These are phyloP conservation scores for Cheilosia scutellata DNA, from an alignment of 2,888 invertebrate species.

Conservation along the genomic window DNA sequence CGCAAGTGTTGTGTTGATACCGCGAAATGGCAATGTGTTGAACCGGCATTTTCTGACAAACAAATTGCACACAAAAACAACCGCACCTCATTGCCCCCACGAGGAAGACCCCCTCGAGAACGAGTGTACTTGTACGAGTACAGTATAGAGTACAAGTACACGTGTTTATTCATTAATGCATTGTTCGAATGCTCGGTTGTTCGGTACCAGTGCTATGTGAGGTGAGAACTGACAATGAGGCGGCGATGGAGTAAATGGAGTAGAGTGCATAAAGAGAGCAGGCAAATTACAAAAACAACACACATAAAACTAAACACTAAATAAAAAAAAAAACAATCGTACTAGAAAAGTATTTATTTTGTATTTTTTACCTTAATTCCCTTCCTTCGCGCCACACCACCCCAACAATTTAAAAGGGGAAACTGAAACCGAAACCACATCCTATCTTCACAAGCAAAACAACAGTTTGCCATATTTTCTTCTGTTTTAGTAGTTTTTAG, in stretches of 20 bases:
- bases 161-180: conserved; percentile 50
- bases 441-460: conserved; percentile 15
- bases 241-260: background rate
- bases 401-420: background rate
- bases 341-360: background rate
- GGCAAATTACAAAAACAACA: background rate
- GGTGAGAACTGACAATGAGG: background rate
- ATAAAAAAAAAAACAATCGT: background rate
- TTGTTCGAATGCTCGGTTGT: background rate
- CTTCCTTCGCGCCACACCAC: background rate
- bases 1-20: conserved; percentile 52
- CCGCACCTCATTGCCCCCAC: conserved; percentile 3
- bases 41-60: conserved; percentile 67
- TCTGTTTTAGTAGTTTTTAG: background rate
- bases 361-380: conserved; percentile 2
- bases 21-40: conserved; percentile 65
- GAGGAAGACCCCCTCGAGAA: conserved; percentile 16
- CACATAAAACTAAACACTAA: too few species aligned
- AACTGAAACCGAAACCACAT: conserved; percentile 8
- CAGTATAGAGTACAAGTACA: conserved; percentile 39
- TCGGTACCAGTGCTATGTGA: background rate
- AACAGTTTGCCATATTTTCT: conserved; percentile 8
- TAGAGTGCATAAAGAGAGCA: conserved; percentile 26
- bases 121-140: conserved; percentile 6
- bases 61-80: conserved; percentile 37